Conservation (phyloP, 2,797 vertebrate genomes). For the Tympanoctomys barrerae region DNA sequence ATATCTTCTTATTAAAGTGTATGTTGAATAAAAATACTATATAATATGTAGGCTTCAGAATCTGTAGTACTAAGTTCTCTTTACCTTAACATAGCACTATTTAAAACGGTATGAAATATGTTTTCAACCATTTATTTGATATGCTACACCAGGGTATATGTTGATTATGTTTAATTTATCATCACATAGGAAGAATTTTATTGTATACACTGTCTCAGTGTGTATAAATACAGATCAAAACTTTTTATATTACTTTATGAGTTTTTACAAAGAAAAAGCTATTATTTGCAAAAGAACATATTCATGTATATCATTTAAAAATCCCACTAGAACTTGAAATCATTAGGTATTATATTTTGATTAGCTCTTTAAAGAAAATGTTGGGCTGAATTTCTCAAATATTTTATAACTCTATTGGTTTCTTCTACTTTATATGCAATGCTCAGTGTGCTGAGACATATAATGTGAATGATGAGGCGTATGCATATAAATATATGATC, state of each 20-base stretch:
- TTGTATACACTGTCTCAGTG: conserved; percentile 76
- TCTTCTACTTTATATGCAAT: conserved; percentile 46
- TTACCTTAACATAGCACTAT: conserved; percentile 51
- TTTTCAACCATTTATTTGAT: conserved; percentile 62
- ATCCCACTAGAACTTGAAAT: conserved; percentile 74
- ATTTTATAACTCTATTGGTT: background rate
- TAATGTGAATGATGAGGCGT: conserved; percentile 60
- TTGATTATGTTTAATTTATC: conserved; percentile 79
- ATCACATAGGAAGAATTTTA: conserved; percentile 76
- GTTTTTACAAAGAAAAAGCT: conserved; percentile 74
- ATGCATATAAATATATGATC: conserved; percentile 84
- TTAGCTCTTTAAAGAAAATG: conserved; percentile 57
- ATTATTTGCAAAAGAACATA: conserved; percentile 61
- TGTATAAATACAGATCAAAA: conserved; percentile 79
- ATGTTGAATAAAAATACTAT: background rate
- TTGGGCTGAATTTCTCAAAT: conserved; percentile 45
- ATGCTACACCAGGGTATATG: conserved; percentile 71
- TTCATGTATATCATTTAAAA: conserved; percentile 56
- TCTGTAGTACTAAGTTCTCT: background rate
- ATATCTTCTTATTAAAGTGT: background rate
- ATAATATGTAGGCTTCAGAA: background rate
- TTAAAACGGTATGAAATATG: conserved; percentile 65
- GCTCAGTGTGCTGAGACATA: conserved; percentile 23
- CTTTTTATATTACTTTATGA: conserved; percentile 79
- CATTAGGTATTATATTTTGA: conserved; percentile 68